A percentile compares a stretch with the other conserved stretches of the same genome.
Conservation (phyloP, 2,797 vertebrate genomes). For the Gobio occitaniae region DNA sequence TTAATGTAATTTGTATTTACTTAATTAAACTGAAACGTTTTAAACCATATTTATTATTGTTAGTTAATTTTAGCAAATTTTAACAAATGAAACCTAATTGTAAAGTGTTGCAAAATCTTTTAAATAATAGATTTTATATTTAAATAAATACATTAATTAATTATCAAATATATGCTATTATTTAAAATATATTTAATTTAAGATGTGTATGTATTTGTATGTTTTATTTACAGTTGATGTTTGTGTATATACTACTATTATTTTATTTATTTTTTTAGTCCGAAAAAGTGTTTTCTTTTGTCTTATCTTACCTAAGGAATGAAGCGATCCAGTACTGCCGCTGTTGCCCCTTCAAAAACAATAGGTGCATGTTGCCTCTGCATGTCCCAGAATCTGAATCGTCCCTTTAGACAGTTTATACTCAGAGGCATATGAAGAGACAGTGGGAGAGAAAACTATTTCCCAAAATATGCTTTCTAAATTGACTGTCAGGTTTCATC, state of each 20-base stretch:
- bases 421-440: conserved; percentile 60
- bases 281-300: not conserved
- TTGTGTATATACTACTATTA: not conserved
- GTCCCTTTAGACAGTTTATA: not conserved
- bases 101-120: no score
- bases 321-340: not conserved
- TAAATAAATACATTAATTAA: no score
- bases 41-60: not conserved
- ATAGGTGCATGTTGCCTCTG: not conserved
- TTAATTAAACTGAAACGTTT: not conserved
- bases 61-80: no score
- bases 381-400: not conserved
- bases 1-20: not conserved
- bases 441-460: conserved; percentile 67
- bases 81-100: no score
- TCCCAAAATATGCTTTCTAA: conserved; percentile 80
- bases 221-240: not conserved
- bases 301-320: not conserved
- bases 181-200: no score
- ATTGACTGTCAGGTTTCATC: conserved; percentile 82
- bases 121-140: no score
- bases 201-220: no score
- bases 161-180: no score
- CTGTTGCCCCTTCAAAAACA: not conserved
- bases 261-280: not conserved